Conservation (phyloP, 2,888 invertebrate genomes). For the Lasioglossum malachurum region DNA sequence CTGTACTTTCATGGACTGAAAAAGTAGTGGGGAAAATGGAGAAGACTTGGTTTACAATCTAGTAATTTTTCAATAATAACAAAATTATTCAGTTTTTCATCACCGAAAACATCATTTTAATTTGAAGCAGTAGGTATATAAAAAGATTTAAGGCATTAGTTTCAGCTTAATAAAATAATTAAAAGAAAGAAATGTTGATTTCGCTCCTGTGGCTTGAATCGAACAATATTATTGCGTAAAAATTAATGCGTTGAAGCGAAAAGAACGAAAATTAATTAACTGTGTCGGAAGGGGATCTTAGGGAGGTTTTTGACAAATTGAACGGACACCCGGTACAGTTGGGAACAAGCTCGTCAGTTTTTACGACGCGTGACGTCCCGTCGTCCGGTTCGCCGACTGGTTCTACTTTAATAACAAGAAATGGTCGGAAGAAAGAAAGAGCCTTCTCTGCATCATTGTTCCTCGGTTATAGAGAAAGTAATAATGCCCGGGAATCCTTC, state of each 20-base stretch:
- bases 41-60: not conserved
- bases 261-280: not conserved
- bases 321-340: conserved; percentile 18
- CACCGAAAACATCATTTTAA: not conserved
- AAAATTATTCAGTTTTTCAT: not conserved
- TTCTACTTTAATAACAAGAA: conserved; percentile 55
- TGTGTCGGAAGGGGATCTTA: not conserved
- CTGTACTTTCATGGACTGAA: not conserved
- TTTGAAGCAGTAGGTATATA: not conserved
- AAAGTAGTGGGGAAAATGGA: not conserved
- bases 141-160: too few relatives aligned
- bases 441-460: conserved; percentile 46
- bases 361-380: conserved; percentile 29
- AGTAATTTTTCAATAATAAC: not conserved
- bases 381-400: conserved; percentile 29
- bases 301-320: not conserved
- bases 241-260: not conserved
- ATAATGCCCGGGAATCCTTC: conserved; percentile 32
- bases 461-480: conserved; percentile 31
- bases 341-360: conserved; percentile 26
- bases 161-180: too few relatives aligned
- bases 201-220: too few relatives aligned
- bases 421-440: conserved; percentile 36
- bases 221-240: not conserved
- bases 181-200: too few relatives aligned